These are phyloP conservation scores for Gephyroberyx darwinii DNA, from an alignment of 2,797 vertebrate species.

Conservation along the genomic window DNA sequence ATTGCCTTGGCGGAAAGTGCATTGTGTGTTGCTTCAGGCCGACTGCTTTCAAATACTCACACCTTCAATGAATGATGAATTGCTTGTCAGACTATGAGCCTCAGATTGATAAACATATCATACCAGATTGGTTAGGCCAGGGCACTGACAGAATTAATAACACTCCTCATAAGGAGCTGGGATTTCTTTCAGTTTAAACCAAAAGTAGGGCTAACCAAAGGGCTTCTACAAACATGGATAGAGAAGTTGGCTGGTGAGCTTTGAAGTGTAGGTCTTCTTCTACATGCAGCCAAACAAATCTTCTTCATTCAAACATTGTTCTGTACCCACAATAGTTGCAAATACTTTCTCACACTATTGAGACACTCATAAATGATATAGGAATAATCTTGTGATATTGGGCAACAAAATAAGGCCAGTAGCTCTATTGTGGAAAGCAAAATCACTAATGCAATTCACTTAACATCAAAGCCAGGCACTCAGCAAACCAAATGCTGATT, in stretches of 20 bases:
- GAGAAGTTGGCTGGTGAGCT: no score
- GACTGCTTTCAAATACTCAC: no score
- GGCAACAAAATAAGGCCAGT: not conserved
- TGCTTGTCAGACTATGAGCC: not conserved
- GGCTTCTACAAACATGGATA: no score
- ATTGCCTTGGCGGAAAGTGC: no score
- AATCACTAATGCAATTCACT: constrained; percentile 48
- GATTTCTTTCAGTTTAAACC: not conserved
- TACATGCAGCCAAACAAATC: no score
- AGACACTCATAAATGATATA: no score
- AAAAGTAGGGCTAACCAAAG: not conserved
- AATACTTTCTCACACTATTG: no score
- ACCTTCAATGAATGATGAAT: not conserved
- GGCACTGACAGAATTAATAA: not conserved
- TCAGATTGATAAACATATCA: not conserved
- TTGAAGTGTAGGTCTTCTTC: no score
- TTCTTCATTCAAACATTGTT: no score
- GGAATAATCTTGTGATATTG: no score
- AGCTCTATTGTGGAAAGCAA: constrained; percentile 47
- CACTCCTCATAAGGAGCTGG: not conserved
- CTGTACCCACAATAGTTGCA: no score
- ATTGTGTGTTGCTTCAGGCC: no score
- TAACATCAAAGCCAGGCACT: constrained; percentile 67
- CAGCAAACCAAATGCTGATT: constrained; percentile 49
- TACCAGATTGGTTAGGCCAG: not conserved